A percentile compares a stretch with the other conserved stretches of the same genome.
Evolutionary conservation across 2,888 invertebrate genomes (phyloP).

Genomic region (Heliconius aoede): DNA sequence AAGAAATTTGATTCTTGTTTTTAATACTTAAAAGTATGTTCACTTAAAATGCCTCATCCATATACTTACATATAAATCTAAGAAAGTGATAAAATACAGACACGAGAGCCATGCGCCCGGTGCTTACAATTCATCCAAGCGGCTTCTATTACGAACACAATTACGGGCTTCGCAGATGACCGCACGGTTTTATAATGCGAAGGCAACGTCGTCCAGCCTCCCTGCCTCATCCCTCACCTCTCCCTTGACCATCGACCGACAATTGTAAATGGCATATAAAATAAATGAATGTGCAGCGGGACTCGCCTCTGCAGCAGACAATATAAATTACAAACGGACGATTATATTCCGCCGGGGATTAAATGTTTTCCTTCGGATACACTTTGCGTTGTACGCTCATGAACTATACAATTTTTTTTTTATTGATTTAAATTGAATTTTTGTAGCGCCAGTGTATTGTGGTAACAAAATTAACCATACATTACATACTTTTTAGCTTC

Average conservation of each 20-base stretch:
- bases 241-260: constrained; percentile 85
- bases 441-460: neutral
- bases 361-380: constrained; percentile 82
- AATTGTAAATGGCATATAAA: constrained; percentile 85
- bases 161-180: constrained; percentile 83
- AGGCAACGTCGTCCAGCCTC: constrained; percentile 72
- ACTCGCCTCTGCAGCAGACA: constrained; percentile 85
- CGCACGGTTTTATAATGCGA: constrained; percentile 84
- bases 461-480: neutral
- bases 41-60: no score
- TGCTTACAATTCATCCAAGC: constrained; percentile 74
- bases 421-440: constrained; percentile 2
- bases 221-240: constrained; percentile 63
- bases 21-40: no score
- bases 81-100: constrained; percentile 33
- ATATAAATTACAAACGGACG: constrained; percentile 85
- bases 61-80: neutral
- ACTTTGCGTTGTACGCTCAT: constrained; percentile 66
- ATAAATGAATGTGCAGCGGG: constrained; percentile 85
- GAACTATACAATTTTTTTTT: neutral
- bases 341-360: constrained; percentile 84
- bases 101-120: constrained; percentile 57
- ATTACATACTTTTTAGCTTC: no score
- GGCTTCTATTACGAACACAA: constrained; percentile 80
- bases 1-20: no score